These are phyloP conservation scores for Aphaenogaster ashmeadi DNA, from an alignment of 1,140 invertebrate species.

Conservation along the genomic window DNA sequence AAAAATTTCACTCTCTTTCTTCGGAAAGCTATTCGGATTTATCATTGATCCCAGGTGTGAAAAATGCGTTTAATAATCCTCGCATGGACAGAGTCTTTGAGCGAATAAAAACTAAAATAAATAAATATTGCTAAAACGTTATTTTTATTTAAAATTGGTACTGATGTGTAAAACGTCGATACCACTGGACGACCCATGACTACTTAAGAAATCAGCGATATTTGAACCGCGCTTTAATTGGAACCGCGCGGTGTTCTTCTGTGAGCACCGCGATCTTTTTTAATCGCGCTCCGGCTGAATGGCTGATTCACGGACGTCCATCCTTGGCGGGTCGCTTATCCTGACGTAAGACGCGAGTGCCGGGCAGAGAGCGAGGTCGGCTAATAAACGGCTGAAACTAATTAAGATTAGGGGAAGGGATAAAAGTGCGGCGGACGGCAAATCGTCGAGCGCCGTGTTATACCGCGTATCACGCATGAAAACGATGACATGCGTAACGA, in stretches of 20 bases:
- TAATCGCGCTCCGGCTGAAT: slow-evolving; percentile 29
- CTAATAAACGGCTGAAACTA: slow-evolving; percentile 74
- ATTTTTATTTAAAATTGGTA: background rate
- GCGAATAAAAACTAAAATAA: background rate
- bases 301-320: slow-evolving; percentile 61
- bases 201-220: slow-evolving; percentile 15
- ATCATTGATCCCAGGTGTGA: too few species aligned
- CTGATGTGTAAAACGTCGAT: background rate
- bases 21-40: too few species aligned
- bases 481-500: slow-evolving; percentile 28
- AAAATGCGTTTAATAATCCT: too few species aligned
- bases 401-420: slow-evolving; percentile 68
- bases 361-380: slow-evolving; percentile 55
- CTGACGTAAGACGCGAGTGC: slow-evolving; percentile 49
- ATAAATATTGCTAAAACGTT: background rate
- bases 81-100: background rate
- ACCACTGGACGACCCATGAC: too few species aligned
- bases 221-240: slow-evolving; percentile 24
- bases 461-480: slow-evolving; percentile 6
- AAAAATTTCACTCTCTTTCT: too few species aligned
- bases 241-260: slow-evolving; percentile 28
- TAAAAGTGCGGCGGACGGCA: slow-evolving; percentile 48
- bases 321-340: slow-evolving; percentile 10
- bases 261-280: slow-evolving; percentile 29
- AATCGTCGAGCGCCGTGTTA: background rate